These are phyloP conservation scores for Sitobion miscanthi DNA, from an alignment of 1,140 invertebrate species.

Conservation along the genomic window DNA sequence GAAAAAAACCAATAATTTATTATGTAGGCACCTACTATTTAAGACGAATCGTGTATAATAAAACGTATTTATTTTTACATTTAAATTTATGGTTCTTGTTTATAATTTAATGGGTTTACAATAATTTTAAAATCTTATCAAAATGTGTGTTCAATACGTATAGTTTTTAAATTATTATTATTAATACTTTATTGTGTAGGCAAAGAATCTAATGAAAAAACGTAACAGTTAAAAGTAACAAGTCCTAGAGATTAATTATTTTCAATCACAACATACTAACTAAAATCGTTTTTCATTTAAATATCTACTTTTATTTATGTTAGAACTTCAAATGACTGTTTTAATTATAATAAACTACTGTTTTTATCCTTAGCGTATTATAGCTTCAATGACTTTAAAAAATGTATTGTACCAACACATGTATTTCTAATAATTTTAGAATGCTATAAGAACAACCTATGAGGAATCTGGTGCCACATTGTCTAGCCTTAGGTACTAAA, in stretches of 20 bases:
- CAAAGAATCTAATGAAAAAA: background rate
- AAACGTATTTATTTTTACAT: background rate
- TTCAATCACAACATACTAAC: too few species aligned
- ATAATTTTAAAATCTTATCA: background rate
- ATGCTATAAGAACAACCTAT: too few species aligned
- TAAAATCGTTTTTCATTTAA: too few species aligned
- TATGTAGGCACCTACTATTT: too few species aligned
- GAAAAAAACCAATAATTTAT: background rate
- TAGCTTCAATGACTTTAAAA: too few species aligned
- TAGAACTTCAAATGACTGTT: background rate
- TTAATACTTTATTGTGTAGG: background rate
- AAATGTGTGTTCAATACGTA: background rate
- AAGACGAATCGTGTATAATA: background rate
- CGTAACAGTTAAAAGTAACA: background rate
- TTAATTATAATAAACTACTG: background rate
- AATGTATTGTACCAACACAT: too few species aligned
- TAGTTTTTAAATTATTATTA: background rate
- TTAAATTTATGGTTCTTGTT: background rate
- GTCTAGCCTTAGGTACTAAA: too few species aligned
- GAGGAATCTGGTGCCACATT: too few species aligned
- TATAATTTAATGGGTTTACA: background rate
- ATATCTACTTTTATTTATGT: too few species aligned
- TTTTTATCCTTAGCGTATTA: background rate
- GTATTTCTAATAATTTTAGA: too few species aligned
- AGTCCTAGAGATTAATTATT: background rate